Conservation (phyloP, 2,113 vertebrate genomes). For the Bubo scandiacus region DNA sequence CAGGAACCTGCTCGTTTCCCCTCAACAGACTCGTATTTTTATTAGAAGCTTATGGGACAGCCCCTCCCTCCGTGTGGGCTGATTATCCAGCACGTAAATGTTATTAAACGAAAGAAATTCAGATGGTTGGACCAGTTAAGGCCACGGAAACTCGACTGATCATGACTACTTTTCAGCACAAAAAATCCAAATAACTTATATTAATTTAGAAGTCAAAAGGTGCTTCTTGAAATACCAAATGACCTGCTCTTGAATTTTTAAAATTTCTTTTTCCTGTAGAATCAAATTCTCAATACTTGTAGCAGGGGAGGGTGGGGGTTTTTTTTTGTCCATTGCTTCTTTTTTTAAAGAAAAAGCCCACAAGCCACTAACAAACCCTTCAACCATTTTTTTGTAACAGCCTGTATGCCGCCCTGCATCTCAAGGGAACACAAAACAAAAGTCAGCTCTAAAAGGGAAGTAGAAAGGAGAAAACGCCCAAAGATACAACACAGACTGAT, state of each 20-base stretch:
- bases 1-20: neutral
- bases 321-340: no score
- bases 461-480: neutral
- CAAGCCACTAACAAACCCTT: neutral
- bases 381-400: neutral
- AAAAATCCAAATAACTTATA: neutral
- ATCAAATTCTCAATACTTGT: neutral
- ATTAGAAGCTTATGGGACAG: no score
- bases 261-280: neutral
- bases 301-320: no score
- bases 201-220: neutral
- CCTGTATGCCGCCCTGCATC: neutral
- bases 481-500: neutral
- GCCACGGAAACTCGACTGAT: neutral
- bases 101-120: neutral
- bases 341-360: neutral
- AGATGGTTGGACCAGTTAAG: neutral
- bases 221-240: neutral
- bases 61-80: neutral
- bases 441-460: neutral
- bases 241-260: neutral
- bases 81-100: neutral
- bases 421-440: neutral
- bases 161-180: neutral
- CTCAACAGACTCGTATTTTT: fast-evolving